These are phyloP conservation scores for Cichlasoma orientale DNA, from an alignment of 2,797 vertebrate species.

Conservation along the genomic window DNA sequence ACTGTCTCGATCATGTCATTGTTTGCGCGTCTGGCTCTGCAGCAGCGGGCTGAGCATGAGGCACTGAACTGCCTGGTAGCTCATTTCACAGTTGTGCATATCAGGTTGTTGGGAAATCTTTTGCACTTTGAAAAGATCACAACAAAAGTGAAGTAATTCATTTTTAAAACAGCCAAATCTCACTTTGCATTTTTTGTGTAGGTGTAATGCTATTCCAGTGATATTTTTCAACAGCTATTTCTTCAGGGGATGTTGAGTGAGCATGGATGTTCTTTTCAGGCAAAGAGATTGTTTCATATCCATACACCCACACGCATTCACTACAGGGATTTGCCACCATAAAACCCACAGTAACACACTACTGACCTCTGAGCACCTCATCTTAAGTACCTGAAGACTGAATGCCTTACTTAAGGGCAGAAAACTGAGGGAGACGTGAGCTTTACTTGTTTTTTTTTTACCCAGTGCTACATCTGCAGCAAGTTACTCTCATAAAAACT, in stretches of 20 bases:
- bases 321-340: slow-evolving; percentile 31
- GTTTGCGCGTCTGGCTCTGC: slow-evolving; percentile 17
- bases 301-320: slow-evolving; percentile 41
- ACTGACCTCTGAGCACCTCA: slow-evolving; percentile 53
- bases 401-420: slow-evolving; percentile 30
- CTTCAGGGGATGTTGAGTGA: slow-evolving; percentile 16
- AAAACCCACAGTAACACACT: slow-evolving; percentile 18
- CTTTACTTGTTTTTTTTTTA: slow-evolving; percentile 22
- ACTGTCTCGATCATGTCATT: slow-evolving; percentile 21
- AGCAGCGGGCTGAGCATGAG: slow-evolving; percentile 24
- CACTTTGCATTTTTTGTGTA: slow-evolving; percentile 19
- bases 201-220: slow-evolving; percentile 31
- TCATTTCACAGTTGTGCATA: slow-evolving; percentile 23
- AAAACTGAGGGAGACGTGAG: slow-evolving; percentile 16
- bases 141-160: slow-evolving; percentile 9
- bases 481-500: background rate
- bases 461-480: background rate
- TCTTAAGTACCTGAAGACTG: slow-evolving; percentile 33
- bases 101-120: slow-evolving; percentile 1
- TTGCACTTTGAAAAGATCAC: slow-evolving; percentile 20
- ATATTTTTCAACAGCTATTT: slow-evolving; percentile 18
- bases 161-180: slow-evolving; percentile 10
- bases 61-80: slow-evolving; percentile 23
- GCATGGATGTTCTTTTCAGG: slow-evolving; percentile 12
- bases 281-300: slow-evolving; percentile 35